Evolutionary conservation across 2,113 vertebrate genomes (phyloP), one percentile per base, ranked within the genome.

Genomic region (Ursus arctos): DNA sequence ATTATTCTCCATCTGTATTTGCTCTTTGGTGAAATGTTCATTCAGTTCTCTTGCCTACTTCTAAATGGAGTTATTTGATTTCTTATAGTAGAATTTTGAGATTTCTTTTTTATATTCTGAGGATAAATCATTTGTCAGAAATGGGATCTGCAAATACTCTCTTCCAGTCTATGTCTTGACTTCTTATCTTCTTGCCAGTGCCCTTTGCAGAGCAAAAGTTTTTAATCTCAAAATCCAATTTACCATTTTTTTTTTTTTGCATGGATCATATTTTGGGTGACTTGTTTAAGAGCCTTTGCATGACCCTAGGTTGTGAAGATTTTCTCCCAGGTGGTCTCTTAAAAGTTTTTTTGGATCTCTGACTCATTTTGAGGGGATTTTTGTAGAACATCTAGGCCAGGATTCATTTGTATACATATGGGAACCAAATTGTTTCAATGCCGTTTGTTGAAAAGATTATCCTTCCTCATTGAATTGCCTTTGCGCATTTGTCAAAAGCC

Each of bases 11-110:
- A n/a, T 43, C 15, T 49, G 1, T 43, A 5, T 49, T 36, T 87
- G 95, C 63, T 89, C 28, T 63, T 65, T 84, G 21, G 28, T 85
- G 33, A 92, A 93, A 95, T 55, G 21, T 86, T 43, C 85, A 8
- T 76, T 86, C 18, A 61, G 9, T 57, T 3, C 19, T 84, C 76
- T 65, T 65, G 13, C 47, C 40, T 72, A 3, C 84, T 67, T 80
- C 19, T 85, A 92, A 80, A 31, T 65, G 43, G 43, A 53, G 31
- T 76, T 49, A 22, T 40, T 85, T 79, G 4, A 26, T n/a, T 69
- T 69, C 77, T 67, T 72, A 43, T 47, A 28, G 26, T 65, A 71
- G 28, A 87, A 16, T 85, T 92, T 89, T 88, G 21, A 47, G 84
- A 49, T 55, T 72, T 88, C n/a, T 49, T 82, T 81, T 79, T 21